Conservation (phyloP, 1,140 invertebrate species). For the honey bee (Apis mellifera) region Amel_HAv3.1 CM009934.2:10772501-10773000, state of each 20-base stretch:
- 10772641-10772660: constrained; percentile 70
- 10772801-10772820: too few relatives aligned
- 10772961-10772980: neutral
- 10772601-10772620: constrained; percentile 23
- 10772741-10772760: too few relatives aligned
- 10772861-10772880: neutral
- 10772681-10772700: constrained; percentile 24
- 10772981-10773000: neutral
- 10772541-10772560: neutral
- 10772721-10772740: neutral
- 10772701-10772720: neutral
- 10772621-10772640: constrained; percentile 48
- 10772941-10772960: neutral
- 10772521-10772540: too few relatives aligned
- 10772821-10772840: neutral
- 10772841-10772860: neutral
- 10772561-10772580: neutral
- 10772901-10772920: neutral
- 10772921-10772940: neutral
- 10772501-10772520: neutral
- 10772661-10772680: constrained; percentile 37
- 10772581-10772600: too few relatives aligned
- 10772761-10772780: too few relatives aligned
- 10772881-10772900: neutral
- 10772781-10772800: neutral